Percentiles rank a stretch among this genome's conserved stretches.
These are phyloP conservation scores for Spilarctia lutea DNA, from an alignment of 2,888 invertebrate genomes.

Conservation along the genomic window DNA sequence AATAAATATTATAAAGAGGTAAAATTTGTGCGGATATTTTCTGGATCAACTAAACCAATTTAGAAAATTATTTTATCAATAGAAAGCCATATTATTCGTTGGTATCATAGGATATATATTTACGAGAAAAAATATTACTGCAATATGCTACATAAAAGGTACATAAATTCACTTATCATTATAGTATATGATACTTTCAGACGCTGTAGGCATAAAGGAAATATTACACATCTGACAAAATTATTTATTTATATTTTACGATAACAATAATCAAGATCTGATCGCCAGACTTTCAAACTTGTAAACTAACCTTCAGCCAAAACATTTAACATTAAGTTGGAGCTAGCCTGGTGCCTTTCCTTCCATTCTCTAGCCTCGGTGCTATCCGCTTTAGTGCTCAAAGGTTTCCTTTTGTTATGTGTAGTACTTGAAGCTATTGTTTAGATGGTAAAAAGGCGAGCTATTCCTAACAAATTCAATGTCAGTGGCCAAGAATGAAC, in stretches of 20 bases:
- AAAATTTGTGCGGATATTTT: too few species aligned
- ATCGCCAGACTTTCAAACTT: background rate
- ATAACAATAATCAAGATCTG: background rate
- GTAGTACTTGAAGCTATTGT: background rate
- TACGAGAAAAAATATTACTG: too few species aligned
- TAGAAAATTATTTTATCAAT: too few species aligned
- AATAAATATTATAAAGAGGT: too few species aligned
- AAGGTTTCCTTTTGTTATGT: background rate
- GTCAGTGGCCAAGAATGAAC: background rate
- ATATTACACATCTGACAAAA: background rate
- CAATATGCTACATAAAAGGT: too few species aligned
- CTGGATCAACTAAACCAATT: too few species aligned
- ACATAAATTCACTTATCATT: background rate
- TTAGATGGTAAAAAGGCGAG: background rate
- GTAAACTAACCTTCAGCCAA: constrained; percentile 33
- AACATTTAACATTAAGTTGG: constrained; percentile 31
- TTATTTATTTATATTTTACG: background rate
- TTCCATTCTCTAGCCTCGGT: constrained; percentile 49
- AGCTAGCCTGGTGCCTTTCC: constrained; percentile 42
- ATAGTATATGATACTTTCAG: background rate
- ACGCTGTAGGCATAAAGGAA: background rate
- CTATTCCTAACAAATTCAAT: background rate
- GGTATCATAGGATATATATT: too few species aligned
- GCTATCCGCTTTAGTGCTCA: constrained; percentile 32
- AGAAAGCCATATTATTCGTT: too few species aligned